A percentile compares a stretch with the other conserved stretches of the same genome.
These are phyloP conservation scores for Gobio occitaniae DNA, from an alignment of 2,797 vertebrate species.

Conservation along the genomic window DNA sequence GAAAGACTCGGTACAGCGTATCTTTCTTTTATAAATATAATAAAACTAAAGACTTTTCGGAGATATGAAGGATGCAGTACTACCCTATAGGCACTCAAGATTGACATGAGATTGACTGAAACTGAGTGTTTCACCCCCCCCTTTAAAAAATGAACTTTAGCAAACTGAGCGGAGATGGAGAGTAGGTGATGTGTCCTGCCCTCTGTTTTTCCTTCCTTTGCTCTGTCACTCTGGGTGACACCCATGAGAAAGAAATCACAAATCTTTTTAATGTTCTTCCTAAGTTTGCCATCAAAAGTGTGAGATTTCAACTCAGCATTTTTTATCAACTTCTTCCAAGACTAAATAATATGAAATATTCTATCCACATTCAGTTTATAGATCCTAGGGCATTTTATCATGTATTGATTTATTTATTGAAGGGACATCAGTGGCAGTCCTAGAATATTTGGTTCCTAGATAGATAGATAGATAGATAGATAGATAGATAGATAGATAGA, in stretches of 20 bases:
- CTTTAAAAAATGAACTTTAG: not conserved
- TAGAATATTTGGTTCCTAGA: not conserved
- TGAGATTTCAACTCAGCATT: not conserved
- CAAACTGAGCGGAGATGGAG: not conserved
- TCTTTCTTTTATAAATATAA: too few species aligned
- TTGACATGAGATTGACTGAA: too few species aligned
- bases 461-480: not conserved
- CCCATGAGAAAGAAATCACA: not conserved
- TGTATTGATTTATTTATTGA: not conserved
- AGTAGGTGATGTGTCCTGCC: constrained; percentile 1
- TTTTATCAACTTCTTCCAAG: not conserved
- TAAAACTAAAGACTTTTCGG: too few species aligned
- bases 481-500: not conserved
- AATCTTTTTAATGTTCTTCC: not conserved
- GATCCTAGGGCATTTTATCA: too few species aligned
- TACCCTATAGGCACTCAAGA: too few species aligned
- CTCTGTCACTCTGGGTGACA: not conserved
- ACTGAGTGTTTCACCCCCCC: too few species aligned
- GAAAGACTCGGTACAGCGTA: too few species aligned
- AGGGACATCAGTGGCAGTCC: not conserved
- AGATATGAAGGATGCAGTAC: too few species aligned
- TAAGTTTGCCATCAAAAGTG: not conserved
- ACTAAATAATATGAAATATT: not conserved
- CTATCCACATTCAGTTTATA: not conserved
- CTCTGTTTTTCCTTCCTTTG: not conserved